Base-by-base conservation (phyloP, 2,113 vertebrate genomes). In the Elephas maximus region DNA sequence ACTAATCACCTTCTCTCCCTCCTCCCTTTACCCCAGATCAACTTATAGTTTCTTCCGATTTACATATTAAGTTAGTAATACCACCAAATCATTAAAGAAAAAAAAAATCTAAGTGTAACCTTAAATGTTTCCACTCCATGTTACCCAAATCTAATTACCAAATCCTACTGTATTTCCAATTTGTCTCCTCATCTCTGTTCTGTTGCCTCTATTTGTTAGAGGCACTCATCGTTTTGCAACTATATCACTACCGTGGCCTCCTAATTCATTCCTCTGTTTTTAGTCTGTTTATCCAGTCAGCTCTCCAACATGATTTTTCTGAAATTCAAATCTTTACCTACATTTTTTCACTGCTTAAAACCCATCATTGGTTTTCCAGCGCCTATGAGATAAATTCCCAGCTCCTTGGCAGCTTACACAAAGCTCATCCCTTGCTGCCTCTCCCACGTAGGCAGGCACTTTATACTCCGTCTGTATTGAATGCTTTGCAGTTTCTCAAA, bases 291-390 rank as follows among this genome's bases (percentile, higher is more conserved):
- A 69, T 33, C 24, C 30, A 41, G n/a, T 71, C 79, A 84, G 12
- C 21, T 91, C 2, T 60, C 20, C 44, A 71, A 15, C 8, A 8
- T 78, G 57, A 69, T 83, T 74, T 90, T 90, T 83, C 45, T 77
- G 74, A 69, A 81, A 94, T 91, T 88, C n/a, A n/a, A 21, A 73
- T 45, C 12, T 78, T 93, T 63, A 87, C 44, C 37, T 45, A 26
- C 15, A 4, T 79, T 71, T 89, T 69, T 91, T 6, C 8, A 62
- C 65, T 90, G 48, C 20, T 88, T 45, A 90, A 71, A 88, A 96
- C 9, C 26, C 48, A 88, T 57, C 15, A 0, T 71, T 92, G 41
- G 37, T 76, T 87, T 89, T 63, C 48, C 51, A 14, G 30, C 65
- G 15, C 73, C 45, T 94, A 90, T 48, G 26, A 44, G 41, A 93